Base-by-base conservation (phyloP, 1,140 invertebrate genomes). In the Sitophilus oryzae region DNA sequence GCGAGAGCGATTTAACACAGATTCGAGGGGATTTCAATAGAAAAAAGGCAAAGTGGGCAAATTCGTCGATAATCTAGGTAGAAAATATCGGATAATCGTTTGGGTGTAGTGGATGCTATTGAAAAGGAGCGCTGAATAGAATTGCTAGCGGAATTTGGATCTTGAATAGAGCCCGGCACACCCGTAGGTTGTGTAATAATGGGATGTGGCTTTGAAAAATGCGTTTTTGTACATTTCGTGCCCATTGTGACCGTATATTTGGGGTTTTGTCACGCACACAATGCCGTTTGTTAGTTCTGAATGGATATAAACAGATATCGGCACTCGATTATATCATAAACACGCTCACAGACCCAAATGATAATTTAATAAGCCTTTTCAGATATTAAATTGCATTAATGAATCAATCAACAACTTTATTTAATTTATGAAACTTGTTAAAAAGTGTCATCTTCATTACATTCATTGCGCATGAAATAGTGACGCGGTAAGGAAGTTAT, bases 41-140 rank as follows among this genome's bases (percentile, higher is more conserved):
- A 2, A 30, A 6, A 30, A 11, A 30, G 5, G 25, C 25, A 18
- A 42, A 42, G 40, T 42, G 40, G 40, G 15, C 19, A 42, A 42
- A 18, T 18, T 42, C 21, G 21, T 21, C 40, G 40, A 42, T 18
- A 42, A 42, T 42, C 40, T 42, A 42, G 40, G 40, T 42, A 42
- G 40, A 21, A 42, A 42, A 42, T 5, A 20, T 42, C 2, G 8
- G 40, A 42, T 42, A 42, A 42, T 42, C 15, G 15, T 9, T 19
- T 42, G 40, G 40, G 40, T 42, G 40, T 42, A 42, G 40, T 42
- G 19, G 40, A 19, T 18, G 5, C 40, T 42, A 42, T 42, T 42
- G 16, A 42, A 15, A 18, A 42, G 11, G n/a, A 42, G 40, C 18
- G 11, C 11, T 2, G 38, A 37, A 37, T 37, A 14, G 36, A 38